These are phyloP conservation scores for Eupithecia centaureata DNA, from an alignment of 2,888 invertebrate genomes.

Conservation along the genomic window DNA sequence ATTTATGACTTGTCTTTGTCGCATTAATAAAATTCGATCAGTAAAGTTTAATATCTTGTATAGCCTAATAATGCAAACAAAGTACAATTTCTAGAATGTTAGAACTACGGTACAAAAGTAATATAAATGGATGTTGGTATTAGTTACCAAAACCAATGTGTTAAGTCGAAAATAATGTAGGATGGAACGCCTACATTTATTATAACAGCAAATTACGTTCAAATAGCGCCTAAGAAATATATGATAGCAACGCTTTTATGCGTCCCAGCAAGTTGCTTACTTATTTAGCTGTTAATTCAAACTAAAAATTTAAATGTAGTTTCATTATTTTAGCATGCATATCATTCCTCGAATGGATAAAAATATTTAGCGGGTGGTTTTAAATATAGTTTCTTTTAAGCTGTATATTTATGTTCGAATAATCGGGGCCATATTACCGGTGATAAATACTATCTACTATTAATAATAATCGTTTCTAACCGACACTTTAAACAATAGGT, in stretches of 20 bases:
- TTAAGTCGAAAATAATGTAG: not conserved
- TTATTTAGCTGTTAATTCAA: slow-evolving; percentile 11
- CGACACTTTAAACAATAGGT: slow-evolving; percentile 16
- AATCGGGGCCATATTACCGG: slow-evolving; percentile 64
- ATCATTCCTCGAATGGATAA: slow-evolving; percentile 57
- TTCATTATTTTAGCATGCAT: slow-evolving; percentile 50
- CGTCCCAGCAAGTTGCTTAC: slow-evolving; percentile 18
- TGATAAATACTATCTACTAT: slow-evolving; percentile 50
- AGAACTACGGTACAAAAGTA: slow-evolving; percentile 13
- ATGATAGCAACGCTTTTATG: slow-evolving; percentile 18
- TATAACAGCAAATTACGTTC: slow-evolving; percentile 3
- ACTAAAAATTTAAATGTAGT: slow-evolving; percentile 19
- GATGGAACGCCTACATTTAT: not conserved
- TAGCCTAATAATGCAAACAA: slow-evolving; percentile 24
- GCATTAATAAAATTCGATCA: not conserved
- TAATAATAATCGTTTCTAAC: not conserved
- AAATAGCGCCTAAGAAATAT: slow-evolving; percentile 25
- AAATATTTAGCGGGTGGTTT: slow-evolving; percentile 43
- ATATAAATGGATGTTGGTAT: not conserved
- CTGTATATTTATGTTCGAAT: slow-evolving; percentile 53
- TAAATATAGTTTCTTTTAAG: slow-evolving; percentile 33
- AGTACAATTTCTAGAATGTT: slow-evolving; percentile 22
- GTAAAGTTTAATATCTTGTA: not conserved
- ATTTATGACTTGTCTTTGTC: not conserved
- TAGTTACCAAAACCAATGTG: not conserved